Conservation (phyloP, 2,113 vertebrate genomes). For the Leiothrix lutea region DNA sequence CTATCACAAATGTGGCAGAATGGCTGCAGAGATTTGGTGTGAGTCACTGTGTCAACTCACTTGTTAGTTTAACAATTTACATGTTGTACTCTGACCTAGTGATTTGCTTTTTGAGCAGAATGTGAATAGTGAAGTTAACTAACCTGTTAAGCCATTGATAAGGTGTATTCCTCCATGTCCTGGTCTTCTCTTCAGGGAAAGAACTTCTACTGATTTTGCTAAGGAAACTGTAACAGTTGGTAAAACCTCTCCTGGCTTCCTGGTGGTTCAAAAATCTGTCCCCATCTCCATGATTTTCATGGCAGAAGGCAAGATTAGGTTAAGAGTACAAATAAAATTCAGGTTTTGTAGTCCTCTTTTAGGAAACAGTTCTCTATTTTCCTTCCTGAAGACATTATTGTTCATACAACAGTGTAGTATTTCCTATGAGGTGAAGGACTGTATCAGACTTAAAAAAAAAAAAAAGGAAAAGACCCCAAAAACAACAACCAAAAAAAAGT, state of each 20-base stretch:
- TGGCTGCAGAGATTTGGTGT: not conserved
- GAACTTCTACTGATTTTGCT: not conserved
- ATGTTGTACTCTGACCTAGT: not conserved
- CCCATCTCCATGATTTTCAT: not conserved
- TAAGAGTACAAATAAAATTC: not conserved
- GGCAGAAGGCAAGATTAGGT: not conserved
- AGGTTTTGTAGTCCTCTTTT: not conserved
- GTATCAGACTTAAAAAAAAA: not conserved
- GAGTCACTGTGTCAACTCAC: not conserved
- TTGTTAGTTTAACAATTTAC: not conserved
- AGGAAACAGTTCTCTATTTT: not conserved
- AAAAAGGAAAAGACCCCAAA: not conserved
- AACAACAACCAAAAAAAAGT: not conserved
- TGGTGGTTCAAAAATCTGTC: not conserved
- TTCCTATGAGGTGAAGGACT: not conserved
- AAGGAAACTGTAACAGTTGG: not conserved
- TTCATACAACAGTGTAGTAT: not conserved
- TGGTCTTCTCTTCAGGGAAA: not conserved
- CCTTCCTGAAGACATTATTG: not conserved
- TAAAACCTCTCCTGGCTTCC: not conserved
- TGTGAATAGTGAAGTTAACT: not conserved
- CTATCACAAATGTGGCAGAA: not conserved
- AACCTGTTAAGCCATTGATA: not conserved
- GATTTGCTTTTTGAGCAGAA: not conserved
- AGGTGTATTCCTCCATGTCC: rapidly evolving